Evolutionary conservation across 2,797 vertebrate species (phyloP), one percentile per base, ranked within the genome.

Genomic region (Xyrichtys novacula): DNA sequence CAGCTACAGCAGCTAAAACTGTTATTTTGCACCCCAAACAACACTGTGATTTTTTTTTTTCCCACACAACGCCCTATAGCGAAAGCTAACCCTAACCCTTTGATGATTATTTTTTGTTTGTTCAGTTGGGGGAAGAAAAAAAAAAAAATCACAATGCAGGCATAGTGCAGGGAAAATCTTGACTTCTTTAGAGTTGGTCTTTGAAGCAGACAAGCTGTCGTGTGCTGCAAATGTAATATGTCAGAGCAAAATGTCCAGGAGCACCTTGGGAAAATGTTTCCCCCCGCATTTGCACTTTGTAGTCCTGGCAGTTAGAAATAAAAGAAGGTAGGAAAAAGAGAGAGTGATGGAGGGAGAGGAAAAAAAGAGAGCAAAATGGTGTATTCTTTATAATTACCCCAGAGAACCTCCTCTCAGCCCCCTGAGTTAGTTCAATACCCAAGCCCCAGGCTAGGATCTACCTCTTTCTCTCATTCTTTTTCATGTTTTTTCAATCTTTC

Each of bases 391-490:
- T 82, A 78, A 87, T 86, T 82, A 80, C 62, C 74, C 65, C 20
- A 65, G 63, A 80, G 71, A 84, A 78, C 42, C 52, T 74, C 28
- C 39, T 69, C 57, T 78, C 65, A 56, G 72, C 79, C 82, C 23
- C 43, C 32, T 19, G 42, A 49, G 20, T 67, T 65, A 70, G 70
- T 70, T 86, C 78, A 86, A 70, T 85, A 74, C 39, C 47, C 5
- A 48, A 15, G 65, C 85, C 74, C 32, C 66, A 44, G 87, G 86
- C 76, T 57, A 78, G 70, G 85, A 83, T 88, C 78, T 88, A 32
- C 48, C 42, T 38, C 36, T 66, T 52, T 65, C 40, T 60, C 44
- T 65, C 67, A 17, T 15, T 76, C 58, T 62, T 82, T 83, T 80
- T 78, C 64, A 50, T 78, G 72, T 70, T 78, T 61, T 64, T 60